Conservation (phyloP, 2,888 invertebrate species). For the Melieria omissa region DNA sequence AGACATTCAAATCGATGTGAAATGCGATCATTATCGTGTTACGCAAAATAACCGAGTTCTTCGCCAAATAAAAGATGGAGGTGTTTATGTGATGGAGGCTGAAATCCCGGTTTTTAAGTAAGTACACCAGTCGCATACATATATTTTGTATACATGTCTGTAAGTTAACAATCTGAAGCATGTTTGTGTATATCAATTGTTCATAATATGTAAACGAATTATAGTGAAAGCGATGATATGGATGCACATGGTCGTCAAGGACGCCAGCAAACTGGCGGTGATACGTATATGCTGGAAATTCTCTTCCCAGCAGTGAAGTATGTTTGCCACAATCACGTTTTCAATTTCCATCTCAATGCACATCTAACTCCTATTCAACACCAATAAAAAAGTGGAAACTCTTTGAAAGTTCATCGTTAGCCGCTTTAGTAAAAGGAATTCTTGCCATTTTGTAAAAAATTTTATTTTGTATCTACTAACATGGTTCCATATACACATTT, state of each 20-base stretch:
- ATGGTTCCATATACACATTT: too few relatives aligned
- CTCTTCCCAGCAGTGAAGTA: slow-evolving; percentile 93
- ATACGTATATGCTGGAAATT: slow-evolving; percentile 91
- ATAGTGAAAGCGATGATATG: slow-evolving; percentile 56
- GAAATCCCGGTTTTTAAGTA: slow-evolving; percentile 88
- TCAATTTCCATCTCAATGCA: slow-evolving; percentile 1
- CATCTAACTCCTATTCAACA: too few relatives aligned
- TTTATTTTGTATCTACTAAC: too few relatives aligned
- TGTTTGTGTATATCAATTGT: slow-evolving; percentile 35
- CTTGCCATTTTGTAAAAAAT: too few relatives aligned
- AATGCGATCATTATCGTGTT: slow-evolving; percentile 82
- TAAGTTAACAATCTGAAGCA: slow-evolving; percentile 48
- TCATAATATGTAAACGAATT: slow-evolving; percentile 45
- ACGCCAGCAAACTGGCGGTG: slow-evolving; percentile 80
- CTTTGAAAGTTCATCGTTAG: too few relatives aligned
- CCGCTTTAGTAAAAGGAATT: too few relatives aligned
- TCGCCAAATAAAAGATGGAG: slow-evolving; percentile 76
- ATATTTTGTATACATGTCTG: slow-evolving; percentile 37
- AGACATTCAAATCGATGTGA: slow-evolving; percentile 89
- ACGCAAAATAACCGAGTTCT: slow-evolving; percentile 72
- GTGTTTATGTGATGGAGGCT: slow-evolving; percentile 84
- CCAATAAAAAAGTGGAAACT: too few relatives aligned
- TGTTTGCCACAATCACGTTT: slow-evolving; percentile 64
- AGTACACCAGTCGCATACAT: slow-evolving; percentile 66
- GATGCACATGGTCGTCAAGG: slow-evolving; percentile 74